Evolutionary conservation across 2,888 invertebrate species (phyloP).

Genomic region (Mesoligia furuncula): DNA sequence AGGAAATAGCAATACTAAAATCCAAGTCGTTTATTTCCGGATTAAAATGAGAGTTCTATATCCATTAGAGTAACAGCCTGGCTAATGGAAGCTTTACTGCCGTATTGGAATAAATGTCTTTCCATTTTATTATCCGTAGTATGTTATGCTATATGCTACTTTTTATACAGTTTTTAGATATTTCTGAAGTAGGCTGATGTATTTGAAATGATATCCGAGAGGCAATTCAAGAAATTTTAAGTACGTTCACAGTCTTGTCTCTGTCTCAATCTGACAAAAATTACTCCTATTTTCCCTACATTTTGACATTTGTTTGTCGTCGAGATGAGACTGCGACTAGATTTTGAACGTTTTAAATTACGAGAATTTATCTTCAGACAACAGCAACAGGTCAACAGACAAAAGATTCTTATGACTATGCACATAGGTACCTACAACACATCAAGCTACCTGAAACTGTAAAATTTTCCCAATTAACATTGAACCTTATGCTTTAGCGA

Average conservation of each 20-base stretch:
- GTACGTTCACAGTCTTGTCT: no score
- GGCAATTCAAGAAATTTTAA: no score
- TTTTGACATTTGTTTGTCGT: no score
- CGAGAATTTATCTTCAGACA: no score
- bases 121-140: conserved; percentile 20
- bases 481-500: no score
- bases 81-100: conserved; percentile 37
- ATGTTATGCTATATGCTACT: not conserved
- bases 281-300: no score
- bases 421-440: not conserved
- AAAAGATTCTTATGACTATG: not conserved
- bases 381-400: not conserved
- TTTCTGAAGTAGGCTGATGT: not conserved
- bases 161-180: not conserved
- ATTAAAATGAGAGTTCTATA: conserved; percentile 46
- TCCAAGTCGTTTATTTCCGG: conserved; percentile 46
- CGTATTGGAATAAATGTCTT: conserved; percentile 8
- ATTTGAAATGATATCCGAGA: conserved; percentile 2
- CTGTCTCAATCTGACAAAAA: no score
- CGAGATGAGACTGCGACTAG: no score
- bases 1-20: conserved; percentile 8
- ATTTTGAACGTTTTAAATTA: no score
- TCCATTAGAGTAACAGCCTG: conserved; percentile 34
- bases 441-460: no score
- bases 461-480: no score